Evolutionary conservation across 2,888 invertebrate species (phyloP).

Genomic region (Callyntrura sp.): DNA sequence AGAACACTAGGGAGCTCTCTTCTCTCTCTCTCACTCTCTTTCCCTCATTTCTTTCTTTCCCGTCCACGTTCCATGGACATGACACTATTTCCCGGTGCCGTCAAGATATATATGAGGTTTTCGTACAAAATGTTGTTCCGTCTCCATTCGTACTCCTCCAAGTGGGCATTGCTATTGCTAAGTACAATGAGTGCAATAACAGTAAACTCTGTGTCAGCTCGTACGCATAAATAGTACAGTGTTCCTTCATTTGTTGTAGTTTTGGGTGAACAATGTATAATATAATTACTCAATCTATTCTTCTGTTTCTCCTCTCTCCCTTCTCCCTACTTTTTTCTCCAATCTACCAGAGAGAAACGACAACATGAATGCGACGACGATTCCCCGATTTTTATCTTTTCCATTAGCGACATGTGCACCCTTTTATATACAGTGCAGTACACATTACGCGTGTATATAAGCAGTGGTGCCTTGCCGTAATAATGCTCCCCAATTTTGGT

Average conservation of each 20-base stretch:
- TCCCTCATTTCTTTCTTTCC: too few species aligned
- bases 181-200: background rate
- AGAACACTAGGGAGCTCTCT: constrained; percentile 18
- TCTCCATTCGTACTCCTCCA: background rate
- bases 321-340: background rate
- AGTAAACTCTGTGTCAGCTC: background rate
- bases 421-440: background rate
- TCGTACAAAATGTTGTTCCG: background rate
- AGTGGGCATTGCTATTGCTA: background rate
- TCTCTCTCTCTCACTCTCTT: too few species aligned
- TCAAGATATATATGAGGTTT: background rate
- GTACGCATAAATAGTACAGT: background rate
- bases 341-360: background rate
- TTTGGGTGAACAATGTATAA: background rate
- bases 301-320: background rate
- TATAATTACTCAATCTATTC: constrained; percentile 24
- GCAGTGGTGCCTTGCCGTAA: too few species aligned
- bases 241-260: background rate
- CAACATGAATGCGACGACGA: background rate
- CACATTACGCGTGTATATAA: too few species aligned
- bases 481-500: background rate
- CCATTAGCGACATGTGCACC: constrained; percentile 51
- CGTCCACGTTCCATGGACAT: background rate
- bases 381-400: constrained; percentile 41
- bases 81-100: background rate